Evolutionary conservation across 2,113 vertebrate species (phyloP).

Genomic region (Gobius niger): DNA sequence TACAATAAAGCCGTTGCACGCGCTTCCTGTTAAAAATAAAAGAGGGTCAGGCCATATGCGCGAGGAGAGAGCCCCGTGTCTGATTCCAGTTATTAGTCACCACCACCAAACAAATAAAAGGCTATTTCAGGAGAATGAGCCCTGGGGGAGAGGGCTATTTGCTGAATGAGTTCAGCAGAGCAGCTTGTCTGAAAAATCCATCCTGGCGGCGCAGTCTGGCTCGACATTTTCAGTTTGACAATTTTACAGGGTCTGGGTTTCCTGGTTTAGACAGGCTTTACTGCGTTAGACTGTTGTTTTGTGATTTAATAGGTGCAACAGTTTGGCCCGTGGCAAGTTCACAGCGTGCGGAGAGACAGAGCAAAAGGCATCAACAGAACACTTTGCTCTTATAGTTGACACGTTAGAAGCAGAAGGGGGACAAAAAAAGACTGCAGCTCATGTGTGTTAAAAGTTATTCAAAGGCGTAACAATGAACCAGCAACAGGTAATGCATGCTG

Average conservation of each 20-base stretch:
- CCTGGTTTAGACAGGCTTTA: background rate
- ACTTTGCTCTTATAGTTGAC: background rate
- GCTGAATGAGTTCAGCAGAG: constrained; percentile 8
- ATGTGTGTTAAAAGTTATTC: no score
- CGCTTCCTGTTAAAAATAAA: background rate
- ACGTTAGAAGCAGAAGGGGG: no score
- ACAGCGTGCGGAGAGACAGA: background rate
- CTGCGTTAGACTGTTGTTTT: background rate
- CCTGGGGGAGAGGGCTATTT: constrained; percentile 1
- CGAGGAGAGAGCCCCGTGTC: background rate
- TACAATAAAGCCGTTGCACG: background rate
- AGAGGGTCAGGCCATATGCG: constrained; percentile 4
- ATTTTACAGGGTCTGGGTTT: background rate
- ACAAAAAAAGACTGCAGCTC: no score
- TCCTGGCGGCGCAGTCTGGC: background rate
- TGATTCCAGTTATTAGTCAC: constrained; percentile 13
- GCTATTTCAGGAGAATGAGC: constrained; percentile 12
- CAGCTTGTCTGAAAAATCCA: background rate
- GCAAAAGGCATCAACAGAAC: background rate
- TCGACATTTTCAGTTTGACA: background rate
- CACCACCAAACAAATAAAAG: constrained; percentile 11
- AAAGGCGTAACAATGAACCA: no score
- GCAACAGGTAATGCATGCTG: no score
- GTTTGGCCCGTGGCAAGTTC: background rate
- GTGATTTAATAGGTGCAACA: background rate